A percentile compares a stretch with the other conserved stretches of the same genome.
Conservation (phyloP, 1,140 invertebrate genomes). For the Euwallacea fornicatus region DNA sequence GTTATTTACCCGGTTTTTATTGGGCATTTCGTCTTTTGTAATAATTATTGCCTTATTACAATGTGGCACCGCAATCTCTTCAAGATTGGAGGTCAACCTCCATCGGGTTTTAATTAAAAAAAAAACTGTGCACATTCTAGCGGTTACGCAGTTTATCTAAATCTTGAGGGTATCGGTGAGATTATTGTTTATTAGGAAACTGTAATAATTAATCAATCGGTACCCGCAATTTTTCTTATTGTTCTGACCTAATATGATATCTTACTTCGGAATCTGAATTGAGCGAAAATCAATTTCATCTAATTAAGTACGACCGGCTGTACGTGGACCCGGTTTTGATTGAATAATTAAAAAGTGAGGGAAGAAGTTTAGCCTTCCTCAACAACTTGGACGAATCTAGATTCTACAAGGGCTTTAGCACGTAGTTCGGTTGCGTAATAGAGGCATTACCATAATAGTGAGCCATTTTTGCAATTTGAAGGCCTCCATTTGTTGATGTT, state of each 20-base stretch:
- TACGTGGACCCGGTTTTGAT: too few species aligned
- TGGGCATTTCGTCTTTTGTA: constrained; percentile 36
- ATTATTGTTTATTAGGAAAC: constrained; percentile 34
- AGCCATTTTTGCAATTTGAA: too few species aligned
- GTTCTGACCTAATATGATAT: constrained; percentile 16
- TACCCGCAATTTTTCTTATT: constrained; percentile 20
- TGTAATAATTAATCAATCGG: constrained; percentile 25
- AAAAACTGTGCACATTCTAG: constrained; percentile 15
- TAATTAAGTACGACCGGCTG: too few species aligned
- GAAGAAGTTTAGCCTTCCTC: too few species aligned
- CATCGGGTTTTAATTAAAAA: constrained; percentile 25
- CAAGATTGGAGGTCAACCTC: constrained; percentile 25
- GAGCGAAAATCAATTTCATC: too few species aligned
- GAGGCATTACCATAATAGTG: too few species aligned
- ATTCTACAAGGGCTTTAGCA: too few species aligned
- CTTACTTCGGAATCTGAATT: neutral
- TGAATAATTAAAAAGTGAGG: too few species aligned
- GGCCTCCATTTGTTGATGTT: too few species aligned
- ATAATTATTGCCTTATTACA: constrained; percentile 35
- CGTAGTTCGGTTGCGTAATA: too few species aligned
- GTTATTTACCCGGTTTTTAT: constrained; percentile 27
- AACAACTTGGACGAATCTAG: too few species aligned
- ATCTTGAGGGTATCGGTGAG: constrained; percentile 15
- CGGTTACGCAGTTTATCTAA: constrained; percentile 22
- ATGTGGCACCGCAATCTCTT: constrained; percentile 33